Percentiles rank a stretch among this genome's conserved stretches.
phyloP scores from a whole-genome alignment of 2,113 vertebrate species.

The Centrocercus urophasianus region DNA sequence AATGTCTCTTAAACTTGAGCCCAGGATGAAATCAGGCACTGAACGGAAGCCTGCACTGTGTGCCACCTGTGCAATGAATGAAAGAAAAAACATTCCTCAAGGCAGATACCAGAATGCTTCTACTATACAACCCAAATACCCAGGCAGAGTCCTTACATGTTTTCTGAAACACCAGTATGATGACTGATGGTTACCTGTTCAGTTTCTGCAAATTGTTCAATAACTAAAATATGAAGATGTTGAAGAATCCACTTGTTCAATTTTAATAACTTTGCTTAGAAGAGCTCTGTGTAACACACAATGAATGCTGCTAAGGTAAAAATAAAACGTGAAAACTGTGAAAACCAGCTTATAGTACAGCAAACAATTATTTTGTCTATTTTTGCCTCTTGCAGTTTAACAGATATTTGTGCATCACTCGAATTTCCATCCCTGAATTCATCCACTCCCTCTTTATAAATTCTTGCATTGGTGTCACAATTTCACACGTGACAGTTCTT shows the following conservation, averaged over 20 bases:
- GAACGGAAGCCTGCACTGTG: neutral
- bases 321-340: neutral
- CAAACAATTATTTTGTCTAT: neutral
- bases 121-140: neutral
- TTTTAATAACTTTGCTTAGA: neutral
- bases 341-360: neutral
- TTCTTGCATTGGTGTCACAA: neutral
- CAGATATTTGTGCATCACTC: neutral
- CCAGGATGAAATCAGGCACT: neutral
- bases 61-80: fast-evolving
- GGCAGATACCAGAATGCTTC: neutral
- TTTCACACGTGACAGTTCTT: neutral
- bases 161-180: neutral
- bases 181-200: neutral
- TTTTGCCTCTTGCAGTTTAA: neutral
- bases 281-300: neutral
- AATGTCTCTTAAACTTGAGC: neutral
- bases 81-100: neutral
- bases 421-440: neutral
- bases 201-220: neutral
- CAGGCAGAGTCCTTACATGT: neutral
- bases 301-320: neutral
- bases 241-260: neutral
- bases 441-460: neutral
- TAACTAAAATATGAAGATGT: neutral